Percentiles rank a stretch among this genome's conserved stretches.
phyloP scores from a whole-genome alignment of 2,113 vertebrate species.

The Anarrhichthys ocellatus region DNA sequence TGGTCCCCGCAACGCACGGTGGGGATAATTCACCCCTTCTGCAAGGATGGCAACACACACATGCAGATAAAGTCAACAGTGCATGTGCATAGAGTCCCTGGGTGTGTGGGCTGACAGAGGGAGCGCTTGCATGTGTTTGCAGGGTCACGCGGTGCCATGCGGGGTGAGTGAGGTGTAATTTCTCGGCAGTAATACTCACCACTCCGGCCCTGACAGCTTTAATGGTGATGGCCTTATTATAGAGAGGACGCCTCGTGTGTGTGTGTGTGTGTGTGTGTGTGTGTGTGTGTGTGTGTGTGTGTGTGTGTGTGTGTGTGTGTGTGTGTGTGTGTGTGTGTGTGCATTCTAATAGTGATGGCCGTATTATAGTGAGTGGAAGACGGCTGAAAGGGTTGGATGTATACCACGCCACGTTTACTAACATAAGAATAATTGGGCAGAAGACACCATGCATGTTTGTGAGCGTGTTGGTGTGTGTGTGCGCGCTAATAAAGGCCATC shows the following conservation, averaged over 20 bases:
- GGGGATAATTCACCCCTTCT: conserved; percentile 2
- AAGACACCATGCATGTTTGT: conserved; percentile 38
- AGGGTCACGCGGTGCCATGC: conserved; percentile 55
- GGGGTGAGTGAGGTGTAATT: conserved; percentile 79
- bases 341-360: conserved; percentile 75
- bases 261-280: conserved; percentile 41
- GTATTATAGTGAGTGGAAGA: conserved; percentile 69
- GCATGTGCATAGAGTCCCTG: not conserved
- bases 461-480: conserved; percentile 8
- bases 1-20: not conserved
- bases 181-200: conserved; percentile 82
- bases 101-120: conserved; percentile 37
- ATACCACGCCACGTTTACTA: conserved; percentile 52
- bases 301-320: conserved; percentile 41
- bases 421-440: conserved; percentile 67
- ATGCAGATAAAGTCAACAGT: conserved; percentile 30
- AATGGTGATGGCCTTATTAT: conserved; percentile 89
- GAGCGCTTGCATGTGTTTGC: conserved; percentile 50
- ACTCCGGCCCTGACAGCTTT: conserved; percentile 84
- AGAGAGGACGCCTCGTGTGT: conserved; percentile 74
- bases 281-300: conserved; percentile 35
- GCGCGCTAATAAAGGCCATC: conserved; percentile 58
- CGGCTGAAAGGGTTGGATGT: conserved; percentile 69
- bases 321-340: conserved; percentile 39
- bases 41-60: not conserved